Percentiles rank a stretch among this genome's conserved stretches.
phyloP scores from a whole-genome alignment of 2,113 vertebrate species.

The Triplophysa tibetana region DNA sequence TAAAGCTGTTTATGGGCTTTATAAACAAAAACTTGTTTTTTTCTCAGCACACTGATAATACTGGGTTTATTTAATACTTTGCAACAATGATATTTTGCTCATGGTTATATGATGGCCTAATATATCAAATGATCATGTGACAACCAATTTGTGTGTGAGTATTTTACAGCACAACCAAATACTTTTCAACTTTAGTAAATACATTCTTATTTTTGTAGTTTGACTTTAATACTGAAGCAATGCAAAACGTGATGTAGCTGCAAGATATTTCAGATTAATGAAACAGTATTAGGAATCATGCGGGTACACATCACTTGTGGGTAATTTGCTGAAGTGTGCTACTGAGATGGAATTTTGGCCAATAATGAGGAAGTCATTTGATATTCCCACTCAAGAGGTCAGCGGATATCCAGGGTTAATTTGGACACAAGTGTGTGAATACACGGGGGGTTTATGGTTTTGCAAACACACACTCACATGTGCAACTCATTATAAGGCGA shows the following conservation, averaged over 20 bases:
- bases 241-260: not conserved
- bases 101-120: not conserved
- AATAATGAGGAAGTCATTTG: not conserved
- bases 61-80: not conserved
- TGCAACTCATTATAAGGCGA: not conserved
- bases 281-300: not conserved
- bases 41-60: too few relatives aligned
- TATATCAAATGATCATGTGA: not conserved
- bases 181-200: too few relatives aligned
- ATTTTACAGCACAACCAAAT: not conserved
- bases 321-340: not conserved
- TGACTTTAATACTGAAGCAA: not conserved
- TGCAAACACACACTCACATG: not conserved
- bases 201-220: not conserved
- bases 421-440: slow-evolving; percentile 25
- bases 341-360: not conserved
- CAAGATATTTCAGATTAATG: not conserved
- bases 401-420: not conserved
- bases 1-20: too few relatives aligned
- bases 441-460: not conserved
- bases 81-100: not conserved
- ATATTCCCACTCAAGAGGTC: not conserved
- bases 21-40: too few relatives aligned
- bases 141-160: not conserved
- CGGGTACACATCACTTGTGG: not conserved